Conservation (phyloP, 2,797 vertebrate species). For the Coreius guichenoti region DNA sequence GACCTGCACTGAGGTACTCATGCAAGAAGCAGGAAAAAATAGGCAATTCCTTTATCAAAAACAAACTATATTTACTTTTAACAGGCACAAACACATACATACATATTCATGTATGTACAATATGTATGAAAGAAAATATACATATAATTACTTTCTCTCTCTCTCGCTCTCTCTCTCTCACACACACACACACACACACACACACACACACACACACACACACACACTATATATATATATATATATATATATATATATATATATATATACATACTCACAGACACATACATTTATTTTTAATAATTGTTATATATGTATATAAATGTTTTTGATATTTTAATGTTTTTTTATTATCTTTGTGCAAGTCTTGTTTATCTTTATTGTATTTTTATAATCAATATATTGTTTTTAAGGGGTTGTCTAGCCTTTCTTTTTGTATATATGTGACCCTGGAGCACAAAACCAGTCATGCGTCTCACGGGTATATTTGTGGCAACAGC, state of each 20-base stretch:
- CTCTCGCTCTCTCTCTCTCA: too few species aligned
- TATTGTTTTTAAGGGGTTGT: neutral
- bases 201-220: neutral
- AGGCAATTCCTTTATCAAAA: neutral
- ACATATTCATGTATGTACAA: neutral
- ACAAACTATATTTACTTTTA: neutral
- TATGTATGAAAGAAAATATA: neutral
- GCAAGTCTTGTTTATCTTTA: neutral
- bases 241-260: too few species aligned
- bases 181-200: neutral
- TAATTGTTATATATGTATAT: neutral
- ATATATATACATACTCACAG: too few species aligned
- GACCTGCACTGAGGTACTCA: conserved; percentile 17
- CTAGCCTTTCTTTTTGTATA: neutral
- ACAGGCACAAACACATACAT: neutral
- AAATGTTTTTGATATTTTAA: neutral
- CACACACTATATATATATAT: too few species aligned
- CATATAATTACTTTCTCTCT: too few species aligned
- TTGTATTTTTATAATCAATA: neutral
- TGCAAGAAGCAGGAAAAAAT: neutral
- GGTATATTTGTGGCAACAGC: too few species aligned
- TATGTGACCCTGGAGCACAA: too few species aligned
- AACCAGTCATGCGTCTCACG: too few species aligned
- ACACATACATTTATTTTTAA: neutral
- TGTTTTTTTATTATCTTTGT: neutral